Evolutionary conservation across 2,888 invertebrate species (phyloP).

Genomic region (Sinhomidia bicolor): DNA sequence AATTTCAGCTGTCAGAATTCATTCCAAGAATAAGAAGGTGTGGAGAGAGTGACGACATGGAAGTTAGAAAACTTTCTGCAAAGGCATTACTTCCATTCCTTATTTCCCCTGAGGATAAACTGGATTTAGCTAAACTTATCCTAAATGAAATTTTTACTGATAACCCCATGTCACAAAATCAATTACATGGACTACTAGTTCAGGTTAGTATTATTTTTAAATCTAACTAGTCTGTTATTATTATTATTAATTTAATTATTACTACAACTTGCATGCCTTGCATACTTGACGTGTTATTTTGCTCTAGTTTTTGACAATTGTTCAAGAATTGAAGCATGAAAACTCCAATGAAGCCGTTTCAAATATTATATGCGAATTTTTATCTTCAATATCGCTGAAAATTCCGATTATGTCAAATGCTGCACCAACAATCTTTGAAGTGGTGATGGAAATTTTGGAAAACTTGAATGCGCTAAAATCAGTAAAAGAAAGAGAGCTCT

Average conservation of each 20-base stretch:
- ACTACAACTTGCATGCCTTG: too few relatives aligned
- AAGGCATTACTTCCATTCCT: slow-evolving; percentile 77
- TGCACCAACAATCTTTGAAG: slow-evolving; percentile 48
- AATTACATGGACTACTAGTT: slow-evolving; percentile 75
- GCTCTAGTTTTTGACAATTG: slow-evolving; percentile 38
- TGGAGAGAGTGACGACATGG: slow-evolving; percentile 86
- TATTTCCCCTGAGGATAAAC: slow-evolving; percentile 68
- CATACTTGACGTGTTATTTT: neutral
- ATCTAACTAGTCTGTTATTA: too few relatives aligned
- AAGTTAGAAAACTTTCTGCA: slow-evolving; percentile 86
- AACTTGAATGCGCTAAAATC: neutral
- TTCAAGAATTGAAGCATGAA: neutral
- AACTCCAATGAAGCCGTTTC: neutral
- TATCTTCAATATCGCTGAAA: neutral
- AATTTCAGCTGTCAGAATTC: slow-evolving; percentile 85
- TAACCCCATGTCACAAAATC: slow-evolving; percentile 58
- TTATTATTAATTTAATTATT: neutral
- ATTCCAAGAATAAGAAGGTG: slow-evolving; percentile 86
- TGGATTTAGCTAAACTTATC: slow-evolving; percentile 40
- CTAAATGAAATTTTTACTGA: slow-evolving; percentile 45
- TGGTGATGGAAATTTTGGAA: slow-evolving; percentile 21
- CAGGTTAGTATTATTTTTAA: too few relatives aligned
- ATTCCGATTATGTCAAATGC: neutral
- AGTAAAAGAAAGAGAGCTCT: neutral
- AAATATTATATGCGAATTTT: neutral